Percentiles rank a stretch among this genome's conserved stretches.
These are phyloP conservation scores for Cossypha niveicapilla DNA, from an alignment of 2,797 vertebrate species.

Conservation along the genomic window DNA sequence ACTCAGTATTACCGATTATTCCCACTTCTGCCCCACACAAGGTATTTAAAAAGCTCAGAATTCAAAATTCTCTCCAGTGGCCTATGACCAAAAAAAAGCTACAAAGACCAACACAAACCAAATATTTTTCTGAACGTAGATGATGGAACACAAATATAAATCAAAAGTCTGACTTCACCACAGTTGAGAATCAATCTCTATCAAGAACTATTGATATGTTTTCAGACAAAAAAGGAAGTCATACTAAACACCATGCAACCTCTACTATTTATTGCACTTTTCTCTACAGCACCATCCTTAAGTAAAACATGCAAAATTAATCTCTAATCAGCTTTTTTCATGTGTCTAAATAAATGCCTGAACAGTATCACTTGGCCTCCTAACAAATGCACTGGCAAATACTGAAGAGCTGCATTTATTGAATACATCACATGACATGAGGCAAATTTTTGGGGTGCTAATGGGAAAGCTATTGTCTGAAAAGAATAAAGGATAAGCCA, in stretches of 20 bases:
- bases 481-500: neutral
- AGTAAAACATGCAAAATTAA: neutral
- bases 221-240: neutral
- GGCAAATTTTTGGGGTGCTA: neutral
- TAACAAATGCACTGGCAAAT: neutral
- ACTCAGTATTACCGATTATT: neutral
- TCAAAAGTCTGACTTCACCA: neutral
- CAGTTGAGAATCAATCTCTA: neutral
- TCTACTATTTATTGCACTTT: neutral
- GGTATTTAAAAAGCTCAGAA: neutral
- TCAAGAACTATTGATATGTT: neutral
- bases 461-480: neutral
- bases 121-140: neutral
- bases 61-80: neutral
- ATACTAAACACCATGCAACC: neutral
- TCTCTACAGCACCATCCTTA: neutral
- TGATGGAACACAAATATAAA: neutral
- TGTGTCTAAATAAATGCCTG: neutral
- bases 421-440: neutral
- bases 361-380: neutral
- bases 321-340: neutral
- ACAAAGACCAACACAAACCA: neutral
- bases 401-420: neutral
- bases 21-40: neutral
- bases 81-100: neutral